phyloP scores from a whole-genome alignment of 2,113 vertebrate genomes.

The Corythaixoides concolor region DNA sequence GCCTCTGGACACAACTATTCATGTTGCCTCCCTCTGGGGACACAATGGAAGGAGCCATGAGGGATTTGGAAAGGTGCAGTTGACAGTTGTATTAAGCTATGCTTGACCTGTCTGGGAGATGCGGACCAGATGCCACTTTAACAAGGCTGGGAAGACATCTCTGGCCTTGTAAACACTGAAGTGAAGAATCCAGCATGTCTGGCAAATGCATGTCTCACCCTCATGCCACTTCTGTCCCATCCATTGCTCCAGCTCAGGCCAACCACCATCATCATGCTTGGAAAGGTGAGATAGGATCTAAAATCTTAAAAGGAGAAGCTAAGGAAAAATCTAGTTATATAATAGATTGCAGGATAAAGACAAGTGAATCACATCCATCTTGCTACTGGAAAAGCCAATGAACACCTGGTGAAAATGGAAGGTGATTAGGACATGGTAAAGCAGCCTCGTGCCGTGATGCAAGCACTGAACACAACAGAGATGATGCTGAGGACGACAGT shows the following conservation, averaged over 20 bases:
- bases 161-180: neutral
- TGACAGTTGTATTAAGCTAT: neutral
- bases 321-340: neutral
- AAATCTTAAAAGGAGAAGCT: neutral
- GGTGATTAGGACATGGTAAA: neutral
- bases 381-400: rapidly evolving
- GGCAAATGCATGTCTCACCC: neutral
- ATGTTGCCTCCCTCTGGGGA: neutral
- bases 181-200: neutral
- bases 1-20: neutral
- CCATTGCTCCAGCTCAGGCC: neutral
- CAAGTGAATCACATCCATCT: neutral
- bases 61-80: neutral
- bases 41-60: neutral
- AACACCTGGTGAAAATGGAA: neutral
- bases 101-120: neutral
- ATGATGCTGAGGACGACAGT: neutral
- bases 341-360: neutral
- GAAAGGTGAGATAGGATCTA: neutral
- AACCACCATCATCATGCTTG: neutral
- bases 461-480: neutral
- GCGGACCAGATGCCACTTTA: neutral
- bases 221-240: neutral
- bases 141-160: neutral
- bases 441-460: neutral